phyloP scores from a whole-genome alignment of 92 coral and sea anemone genomes.

The Desmophyllum pertusum region DNA sequence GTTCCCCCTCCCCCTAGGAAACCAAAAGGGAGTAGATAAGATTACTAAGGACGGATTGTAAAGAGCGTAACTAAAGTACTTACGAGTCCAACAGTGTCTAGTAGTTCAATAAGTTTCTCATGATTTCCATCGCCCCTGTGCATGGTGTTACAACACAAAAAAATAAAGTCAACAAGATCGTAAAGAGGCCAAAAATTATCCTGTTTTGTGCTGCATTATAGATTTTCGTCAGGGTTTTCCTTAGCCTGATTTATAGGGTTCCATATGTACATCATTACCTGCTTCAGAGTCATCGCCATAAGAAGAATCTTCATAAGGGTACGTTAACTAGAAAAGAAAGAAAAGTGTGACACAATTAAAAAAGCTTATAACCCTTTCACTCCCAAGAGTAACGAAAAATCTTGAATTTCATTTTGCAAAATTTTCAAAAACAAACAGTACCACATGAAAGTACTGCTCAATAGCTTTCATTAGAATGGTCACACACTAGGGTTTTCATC shows the following conservation, averaged over 20 bases:
- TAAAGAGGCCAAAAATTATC: not conserved
- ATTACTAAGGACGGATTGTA: too few relatives aligned
- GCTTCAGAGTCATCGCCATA: conserved; percentile 41
- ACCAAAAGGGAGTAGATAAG: too few relatives aligned
- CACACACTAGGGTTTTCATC: too few relatives aligned
- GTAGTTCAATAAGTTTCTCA: conserved; percentile 63
- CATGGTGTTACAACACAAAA: not conserved
- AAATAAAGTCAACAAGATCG: not conserved
- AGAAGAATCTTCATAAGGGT: conserved; percentile 59
- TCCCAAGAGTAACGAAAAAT: too few relatives aligned
- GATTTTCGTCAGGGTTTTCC: not conserved
- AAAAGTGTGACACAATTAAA: too few relatives aligned
- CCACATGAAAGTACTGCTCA: too few relatives aligned
- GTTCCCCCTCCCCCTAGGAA: not conserved
- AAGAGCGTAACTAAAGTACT: conserved; percentile 2
- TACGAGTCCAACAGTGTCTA: conserved; percentile 80
- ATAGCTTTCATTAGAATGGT: too few relatives aligned
- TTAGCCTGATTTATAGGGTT: too few relatives aligned
- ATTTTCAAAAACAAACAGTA: too few relatives aligned
- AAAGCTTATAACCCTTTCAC: too few relatives aligned
- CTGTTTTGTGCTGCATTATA: not conserved
- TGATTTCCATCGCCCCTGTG: conserved; percentile 59
- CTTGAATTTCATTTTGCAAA: too few relatives aligned
- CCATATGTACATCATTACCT: conserved; percentile 65
- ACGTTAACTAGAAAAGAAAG: conserved; percentile 39